Evolutionary conservation across 1,140 invertebrate species (phyloP).

Genomic region (Gonatopus flavifemur): DNA sequence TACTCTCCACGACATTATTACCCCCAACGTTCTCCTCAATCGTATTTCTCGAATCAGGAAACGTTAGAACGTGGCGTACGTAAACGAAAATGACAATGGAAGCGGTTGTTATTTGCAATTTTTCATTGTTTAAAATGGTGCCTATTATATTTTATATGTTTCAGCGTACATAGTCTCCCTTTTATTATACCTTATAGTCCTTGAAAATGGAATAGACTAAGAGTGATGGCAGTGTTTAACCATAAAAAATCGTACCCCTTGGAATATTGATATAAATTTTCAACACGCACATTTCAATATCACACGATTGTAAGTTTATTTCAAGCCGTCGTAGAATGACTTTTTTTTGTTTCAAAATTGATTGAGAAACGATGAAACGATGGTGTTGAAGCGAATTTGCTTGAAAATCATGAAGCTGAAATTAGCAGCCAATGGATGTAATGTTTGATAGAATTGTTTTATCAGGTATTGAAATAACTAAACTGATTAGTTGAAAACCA

Average conservation of each 20-base stretch:
- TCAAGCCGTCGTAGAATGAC: neutral
- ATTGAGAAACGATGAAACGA: neutral
- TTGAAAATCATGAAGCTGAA: no score
- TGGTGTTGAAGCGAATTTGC: neutral
- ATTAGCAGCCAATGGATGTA: no score
- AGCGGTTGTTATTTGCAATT: slow-evolving; percentile 35
- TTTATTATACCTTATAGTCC: slow-evolving; percentile 34
- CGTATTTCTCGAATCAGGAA: slow-evolving; percentile 30
- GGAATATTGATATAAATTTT: neutral
- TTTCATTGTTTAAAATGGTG: slow-evolving; percentile 53
- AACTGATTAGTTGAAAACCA: no score
- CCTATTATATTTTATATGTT: slow-evolving; percentile 47
- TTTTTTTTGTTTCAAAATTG: neutral
- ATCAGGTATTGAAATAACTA: no score
- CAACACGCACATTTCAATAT: neutral
- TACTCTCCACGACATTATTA: slow-evolving; percentile 25
- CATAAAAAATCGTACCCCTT: no score
- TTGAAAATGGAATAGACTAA: slow-evolving; percentile 20
- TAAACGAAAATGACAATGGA: slow-evolving; percentile 51
- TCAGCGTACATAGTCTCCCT: slow-evolving; percentile 42
- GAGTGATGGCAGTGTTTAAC: slow-evolving; percentile 17
- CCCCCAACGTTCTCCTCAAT: slow-evolving; percentile 12
- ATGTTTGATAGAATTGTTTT: no score
- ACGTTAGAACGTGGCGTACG: slow-evolving; percentile 34
- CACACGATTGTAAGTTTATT: neutral